A percentile compares a stretch with the other conserved stretches of the same genome.
Conservation (phyloP, 2,113 vertebrate species). For the Actinemys pallida region DNA sequence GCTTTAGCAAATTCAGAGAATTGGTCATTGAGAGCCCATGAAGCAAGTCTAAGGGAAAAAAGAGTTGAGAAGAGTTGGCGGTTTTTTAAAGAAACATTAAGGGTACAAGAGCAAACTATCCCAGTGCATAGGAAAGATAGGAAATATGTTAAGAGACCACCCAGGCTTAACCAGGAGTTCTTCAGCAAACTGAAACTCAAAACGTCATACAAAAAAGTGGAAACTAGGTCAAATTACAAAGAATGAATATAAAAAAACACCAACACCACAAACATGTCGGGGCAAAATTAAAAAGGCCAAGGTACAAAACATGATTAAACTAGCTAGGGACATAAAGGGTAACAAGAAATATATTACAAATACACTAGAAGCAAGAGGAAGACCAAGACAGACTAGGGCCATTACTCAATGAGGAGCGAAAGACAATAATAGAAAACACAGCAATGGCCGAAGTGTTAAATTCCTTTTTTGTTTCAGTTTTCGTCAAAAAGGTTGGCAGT, state of each 20-base stretch:
- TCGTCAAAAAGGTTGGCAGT: not conserved
- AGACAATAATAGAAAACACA: not conserved
- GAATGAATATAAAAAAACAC: not conserved
- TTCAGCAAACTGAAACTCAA: not conserved
- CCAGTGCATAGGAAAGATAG: not conserved
- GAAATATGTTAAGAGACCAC: not conserved
- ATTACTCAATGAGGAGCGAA: not conserved
- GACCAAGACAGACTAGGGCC: not conserved
- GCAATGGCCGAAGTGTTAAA: not conserved
- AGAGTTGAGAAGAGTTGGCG: not conserved
- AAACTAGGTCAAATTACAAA: not conserved
- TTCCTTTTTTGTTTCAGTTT: not conserved
- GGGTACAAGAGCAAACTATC: not conserved
- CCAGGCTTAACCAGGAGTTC: not conserved
- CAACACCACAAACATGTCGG: not conserved
- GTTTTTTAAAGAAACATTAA: not conserved
- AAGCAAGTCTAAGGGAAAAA: not conserved
- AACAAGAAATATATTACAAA: not conserved
- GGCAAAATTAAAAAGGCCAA: not conserved
- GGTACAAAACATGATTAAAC: not conserved
- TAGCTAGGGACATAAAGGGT: not conserved
- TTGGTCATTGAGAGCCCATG: not conserved
- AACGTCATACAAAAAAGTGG: not conserved
- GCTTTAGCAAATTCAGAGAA: not conserved
- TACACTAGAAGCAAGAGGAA: not conserved